A percentile compares a stretch with the other conserved stretches of the same genome.
phyloP scores from a whole-genome alignment of 2,113 vertebrate genomes.

The Myrmecobius fasciatus region DNA sequence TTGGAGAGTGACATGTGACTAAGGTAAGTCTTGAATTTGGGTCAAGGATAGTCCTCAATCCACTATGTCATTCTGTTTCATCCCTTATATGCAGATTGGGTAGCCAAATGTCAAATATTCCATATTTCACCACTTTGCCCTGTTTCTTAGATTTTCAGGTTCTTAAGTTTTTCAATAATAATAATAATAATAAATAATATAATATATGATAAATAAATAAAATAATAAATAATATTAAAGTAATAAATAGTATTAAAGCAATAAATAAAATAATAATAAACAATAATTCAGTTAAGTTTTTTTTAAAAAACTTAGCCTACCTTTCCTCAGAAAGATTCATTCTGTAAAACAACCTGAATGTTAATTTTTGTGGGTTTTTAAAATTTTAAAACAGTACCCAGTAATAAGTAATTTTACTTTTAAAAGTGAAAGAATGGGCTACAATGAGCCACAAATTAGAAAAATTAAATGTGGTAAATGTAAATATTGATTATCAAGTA shows the following conservation, averaged over 20 bases:
- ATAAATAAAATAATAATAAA: no score
- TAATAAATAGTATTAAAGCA: no score
- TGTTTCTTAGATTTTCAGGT: neutral
- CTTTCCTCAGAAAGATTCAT: neutral
- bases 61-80: neutral
- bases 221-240: no score
- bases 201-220: no score
- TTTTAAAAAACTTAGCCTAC: neutral
- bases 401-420: neutral
- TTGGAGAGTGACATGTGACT: neutral
- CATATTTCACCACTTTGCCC: neutral
- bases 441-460: neutral
- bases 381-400: neutral
- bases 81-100: neutral
- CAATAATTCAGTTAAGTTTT: neutral
- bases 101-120: neutral
- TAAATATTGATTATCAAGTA: neutral
- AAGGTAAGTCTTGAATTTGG: neutral
- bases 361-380: neutral
- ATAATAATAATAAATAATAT: no score
- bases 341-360: neutral
- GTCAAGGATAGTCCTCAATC: neutral
- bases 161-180: constrained; percentile 1
- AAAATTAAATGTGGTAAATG: neutral
- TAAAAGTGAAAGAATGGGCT: neutral